Conservation (phyloP, 2,888 invertebrate species). For the Cepaea hortensis region DNA sequence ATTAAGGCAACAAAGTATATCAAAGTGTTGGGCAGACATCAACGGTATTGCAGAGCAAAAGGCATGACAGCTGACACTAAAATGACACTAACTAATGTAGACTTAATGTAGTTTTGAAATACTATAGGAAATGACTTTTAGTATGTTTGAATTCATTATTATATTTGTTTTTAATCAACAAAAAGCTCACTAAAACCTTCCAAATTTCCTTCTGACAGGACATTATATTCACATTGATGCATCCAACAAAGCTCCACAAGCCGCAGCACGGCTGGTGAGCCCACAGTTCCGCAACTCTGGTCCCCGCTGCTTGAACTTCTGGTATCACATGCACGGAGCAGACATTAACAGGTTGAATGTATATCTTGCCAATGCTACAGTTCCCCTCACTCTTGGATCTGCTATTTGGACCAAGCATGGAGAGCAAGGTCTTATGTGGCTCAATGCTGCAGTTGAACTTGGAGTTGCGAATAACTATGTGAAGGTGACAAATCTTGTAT, state of each 20-base stretch:
- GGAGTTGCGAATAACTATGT: slow-evolving; percentile 29
- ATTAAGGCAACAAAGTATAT: no score
- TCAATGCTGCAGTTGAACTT: slow-evolving; percentile 53
- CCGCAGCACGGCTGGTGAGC: slow-evolving; percentile 65
- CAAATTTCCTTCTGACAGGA: slow-evolving; percentile 56
- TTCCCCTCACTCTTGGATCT: background rate
- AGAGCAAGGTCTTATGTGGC: slow-evolving; percentile 61
- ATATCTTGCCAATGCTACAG: slow-evolving; percentile 55
- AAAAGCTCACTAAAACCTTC: no score
- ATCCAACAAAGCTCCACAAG: slow-evolving; percentile 56
- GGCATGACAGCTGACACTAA: no score
- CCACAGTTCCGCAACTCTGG: slow-evolving; percentile 54
- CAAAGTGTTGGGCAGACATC: no score
- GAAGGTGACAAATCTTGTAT: slow-evolving; percentile 16
- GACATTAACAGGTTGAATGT: slow-evolving; percentile 66
- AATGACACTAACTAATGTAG: no score
- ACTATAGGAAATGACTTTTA: no score
- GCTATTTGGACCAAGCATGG: slow-evolving; percentile 55
- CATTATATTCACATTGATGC: slow-evolving; percentile 72
- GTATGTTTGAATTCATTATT: no score
- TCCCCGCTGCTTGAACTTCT: slow-evolving; percentile 69
- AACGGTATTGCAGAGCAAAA: no score
- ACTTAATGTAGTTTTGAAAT: no score
- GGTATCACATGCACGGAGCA: slow-evolving; percentile 75
- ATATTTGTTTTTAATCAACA: no score